phyloP scores from a whole-genome alignment of 1,140 invertebrate species.

The Aphaenogaster ashmeadi region DNA sequence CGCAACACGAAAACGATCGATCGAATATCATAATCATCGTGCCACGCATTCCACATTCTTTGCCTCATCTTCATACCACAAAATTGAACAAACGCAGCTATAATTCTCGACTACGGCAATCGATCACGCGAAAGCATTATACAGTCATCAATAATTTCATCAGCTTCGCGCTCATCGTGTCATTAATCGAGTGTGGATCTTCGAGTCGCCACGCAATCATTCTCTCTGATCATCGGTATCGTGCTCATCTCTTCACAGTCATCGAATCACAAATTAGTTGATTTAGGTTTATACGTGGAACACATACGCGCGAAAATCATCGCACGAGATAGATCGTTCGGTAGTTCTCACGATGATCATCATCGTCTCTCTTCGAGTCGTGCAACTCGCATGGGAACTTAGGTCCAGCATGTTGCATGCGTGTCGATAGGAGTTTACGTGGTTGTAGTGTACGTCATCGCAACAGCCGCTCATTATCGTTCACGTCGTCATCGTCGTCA shows the following conservation, averaged over 20 bases:
- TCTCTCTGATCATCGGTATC: conserved; percentile 1
- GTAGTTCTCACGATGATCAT: conserved; percentile 48
- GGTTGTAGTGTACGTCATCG: conserved; percentile 55
- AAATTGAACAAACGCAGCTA: neutral
- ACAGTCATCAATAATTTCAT: conserved; percentile 14
- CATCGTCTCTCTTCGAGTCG: conserved; percentile 63
- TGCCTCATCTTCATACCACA: neutral
- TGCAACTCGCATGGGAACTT: conserved; percentile 61
- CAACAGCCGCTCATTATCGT: conserved; percentile 47
- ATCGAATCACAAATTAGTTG: conserved; percentile 19
- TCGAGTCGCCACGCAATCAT: conserved; percentile 15
- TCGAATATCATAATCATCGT: conserved; percentile 20
- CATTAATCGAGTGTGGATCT: neutral
- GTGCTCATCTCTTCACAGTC: neutral
- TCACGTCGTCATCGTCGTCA: conserved; percentile 53
- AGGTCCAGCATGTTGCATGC: conserved; percentile 71
- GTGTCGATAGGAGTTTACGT: conserved; percentile 52
- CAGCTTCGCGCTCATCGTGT: conserved; percentile 1
- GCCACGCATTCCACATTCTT: neutral
- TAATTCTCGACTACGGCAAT: neutral
- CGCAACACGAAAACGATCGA: conserved; percentile 38
- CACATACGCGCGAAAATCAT: conserved; percentile 25
- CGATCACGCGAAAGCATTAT: neutral
- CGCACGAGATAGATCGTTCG: conserved; percentile 15
- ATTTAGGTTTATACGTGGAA: neutral